These are phyloP conservation scores for Eueremaeus valkanovi DNA, from an alignment of 2,888 invertebrate genomes.

Conservation along the genomic window DNA sequence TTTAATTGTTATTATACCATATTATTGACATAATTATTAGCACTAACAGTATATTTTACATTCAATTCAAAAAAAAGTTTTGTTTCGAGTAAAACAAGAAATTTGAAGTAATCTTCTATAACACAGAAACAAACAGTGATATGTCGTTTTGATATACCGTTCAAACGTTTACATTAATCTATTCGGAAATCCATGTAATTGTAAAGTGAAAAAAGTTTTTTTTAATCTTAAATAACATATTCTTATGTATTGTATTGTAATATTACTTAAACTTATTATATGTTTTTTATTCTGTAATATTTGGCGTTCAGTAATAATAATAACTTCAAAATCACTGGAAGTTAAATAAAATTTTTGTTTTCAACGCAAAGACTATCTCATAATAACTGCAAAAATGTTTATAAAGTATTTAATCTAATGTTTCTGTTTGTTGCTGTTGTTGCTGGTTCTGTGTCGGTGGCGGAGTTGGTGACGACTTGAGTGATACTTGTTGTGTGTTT, in stretches of 20 bases:
- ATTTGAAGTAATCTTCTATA: constrained; percentile 27
- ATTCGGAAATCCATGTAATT: constrained; percentile 2
- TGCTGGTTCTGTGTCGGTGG: constrained; percentile 10
- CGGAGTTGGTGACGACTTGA: constrained; percentile 23
- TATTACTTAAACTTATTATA: too few relatives aligned
- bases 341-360: neutral
- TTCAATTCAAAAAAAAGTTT: constrained; percentile 5
- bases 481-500: constrained; percentile 35
- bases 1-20: constrained; percentile 11
- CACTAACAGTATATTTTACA: constrained; percentile 25
- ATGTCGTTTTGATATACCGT: constrained; percentile 33
- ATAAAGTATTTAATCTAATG: neutral
- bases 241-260: neutral
- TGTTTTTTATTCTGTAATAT: constrained; percentile 9
- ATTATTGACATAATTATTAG: constrained; percentile 27
- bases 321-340: constrained; percentile 20
- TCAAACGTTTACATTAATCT: neutral
- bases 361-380: constrained; percentile 14
- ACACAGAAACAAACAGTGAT: constrained; percentile 29
- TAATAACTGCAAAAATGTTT: constrained; percentile 18
- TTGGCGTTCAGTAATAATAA: constrained; percentile 21
- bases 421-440: constrained; percentile 27
- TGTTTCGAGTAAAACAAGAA: constrained; percentile 25
- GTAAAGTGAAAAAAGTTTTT: constrained; percentile 16
- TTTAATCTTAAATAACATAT: neutral